Conservation (phyloP, 2,888 invertebrate species). For the Drosophila rubida region DNA sequence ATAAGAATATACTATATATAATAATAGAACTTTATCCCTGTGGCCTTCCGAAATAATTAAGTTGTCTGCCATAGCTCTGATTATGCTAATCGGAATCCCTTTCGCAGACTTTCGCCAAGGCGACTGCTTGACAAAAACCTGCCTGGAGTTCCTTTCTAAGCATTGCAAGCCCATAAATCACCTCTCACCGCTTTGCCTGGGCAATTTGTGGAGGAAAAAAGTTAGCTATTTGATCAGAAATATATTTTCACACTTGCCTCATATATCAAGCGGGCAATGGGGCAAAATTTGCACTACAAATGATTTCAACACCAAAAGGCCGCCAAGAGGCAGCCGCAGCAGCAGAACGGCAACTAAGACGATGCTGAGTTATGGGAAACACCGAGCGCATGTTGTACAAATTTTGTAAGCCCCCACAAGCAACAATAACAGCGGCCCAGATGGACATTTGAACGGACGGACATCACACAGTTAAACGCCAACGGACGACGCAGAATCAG, state of each 20-base stretch:
- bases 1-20: too few relatives aligned
- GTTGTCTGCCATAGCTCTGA: not conserved
- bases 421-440: slow-evolving; percentile 48
- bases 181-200: slow-evolving; percentile 52
- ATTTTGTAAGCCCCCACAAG: slow-evolving; percentile 71
- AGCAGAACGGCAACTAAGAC: slow-evolving; percentile 30
- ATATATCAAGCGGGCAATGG: slow-evolving; percentile 74
- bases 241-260: slow-evolving; percentile 81
- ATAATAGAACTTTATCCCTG: too few relatives aligned
- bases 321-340: slow-evolving; percentile 55
- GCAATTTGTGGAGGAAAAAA: slow-evolving; percentile 49
- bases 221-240: slow-evolving; percentile 71
- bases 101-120: slow-evolving; percentile 38
- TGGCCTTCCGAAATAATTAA: not conserved
- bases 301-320: slow-evolving; percentile 82
- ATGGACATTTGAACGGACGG: slow-evolving; percentile 19
- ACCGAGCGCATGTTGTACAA: slow-evolving; percentile 76
- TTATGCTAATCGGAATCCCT: slow-evolving; percentile 3
- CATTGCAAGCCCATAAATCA: slow-evolving; percentile 61
- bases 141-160: slow-evolving; percentile 64
- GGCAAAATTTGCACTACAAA: slow-evolving; percentile 82
- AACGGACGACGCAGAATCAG: slow-evolving; percentile 67
- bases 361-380: slow-evolving; percentile 79
- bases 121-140: slow-evolving; percentile 32
- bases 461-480: slow-evolving; percentile 50